A percentile compares a stretch with the other conserved stretches of the same genome.
Evolutionary conservation across 2,797 vertebrate genomes (phyloP).

Genomic region (Acanthopagrus latus): DNA sequence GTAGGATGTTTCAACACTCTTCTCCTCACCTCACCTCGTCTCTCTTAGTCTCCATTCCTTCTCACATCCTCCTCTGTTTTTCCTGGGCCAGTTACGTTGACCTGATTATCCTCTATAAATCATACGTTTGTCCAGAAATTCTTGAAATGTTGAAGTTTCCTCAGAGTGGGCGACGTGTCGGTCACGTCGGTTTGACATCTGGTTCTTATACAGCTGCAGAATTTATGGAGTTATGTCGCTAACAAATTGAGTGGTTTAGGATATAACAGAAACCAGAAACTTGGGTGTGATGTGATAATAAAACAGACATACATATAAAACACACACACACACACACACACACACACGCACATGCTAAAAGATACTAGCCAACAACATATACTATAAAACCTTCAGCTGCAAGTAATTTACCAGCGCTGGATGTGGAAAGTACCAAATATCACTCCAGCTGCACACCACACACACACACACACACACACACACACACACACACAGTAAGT

Average conservation of each 20-base stretch:
- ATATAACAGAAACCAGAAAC: conserved; percentile 73
- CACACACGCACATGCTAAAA: conserved; percentile 14
- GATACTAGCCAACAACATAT: conserved; percentile 49
- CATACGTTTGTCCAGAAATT: conserved; percentile 33
- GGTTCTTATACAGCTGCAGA: conserved; percentile 59
- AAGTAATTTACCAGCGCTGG: conserved; percentile 73
- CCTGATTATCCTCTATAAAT: conserved; percentile 41
- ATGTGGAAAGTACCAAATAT: conserved; percentile 82
- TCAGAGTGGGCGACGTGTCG: conserved; percentile 24
- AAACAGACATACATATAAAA: conserved; percentile 61
- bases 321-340: conserved; percentile 9
- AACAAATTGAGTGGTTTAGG: conserved; percentile 73
- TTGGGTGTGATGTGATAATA: conserved; percentile 73
- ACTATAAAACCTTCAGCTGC: conserved; percentile 67
- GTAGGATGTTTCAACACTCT: conserved; percentile 34
- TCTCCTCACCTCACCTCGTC: neutral
- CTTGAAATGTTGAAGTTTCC: conserved; percentile 9
- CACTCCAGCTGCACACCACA: conserved; percentile 70
- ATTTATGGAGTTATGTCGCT: conserved; percentile 69
- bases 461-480: conserved; percentile 20
- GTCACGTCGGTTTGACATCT: conserved; percentile 62
- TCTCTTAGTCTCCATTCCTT: neutral
- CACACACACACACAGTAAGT: conserved; percentile 23
- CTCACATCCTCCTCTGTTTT: neutral
- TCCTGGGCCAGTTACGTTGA: neutral